These are phyloP conservation scores for Camponotus floridanus DNA, from an alignment of 1,140 invertebrate species.

Conservation along the genomic window DNA sequence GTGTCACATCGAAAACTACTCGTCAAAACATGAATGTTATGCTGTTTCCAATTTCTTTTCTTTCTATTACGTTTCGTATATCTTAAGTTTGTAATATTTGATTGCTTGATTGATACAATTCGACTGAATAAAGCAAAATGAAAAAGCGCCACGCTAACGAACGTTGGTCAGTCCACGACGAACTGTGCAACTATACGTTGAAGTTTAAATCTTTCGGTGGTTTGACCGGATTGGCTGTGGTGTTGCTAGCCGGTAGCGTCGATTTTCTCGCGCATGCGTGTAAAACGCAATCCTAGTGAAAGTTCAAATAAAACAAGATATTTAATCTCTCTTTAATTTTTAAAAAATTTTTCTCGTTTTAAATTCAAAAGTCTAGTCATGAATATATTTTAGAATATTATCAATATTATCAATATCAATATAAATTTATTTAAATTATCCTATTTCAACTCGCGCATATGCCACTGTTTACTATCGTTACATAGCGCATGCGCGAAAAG, in stretches of 20 bases:
- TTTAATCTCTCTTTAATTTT: no score
- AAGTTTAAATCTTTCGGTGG: conserved; percentile 37
- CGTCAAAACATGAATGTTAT: background rate
- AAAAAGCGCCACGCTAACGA: background rate
- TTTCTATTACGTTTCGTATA: background rate
- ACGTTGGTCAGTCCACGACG: background rate
- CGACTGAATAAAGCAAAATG: background rate
- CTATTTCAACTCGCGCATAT: no score
- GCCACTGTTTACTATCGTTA: no score
- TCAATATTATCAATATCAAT: no score
- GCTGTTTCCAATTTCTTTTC: background rate
- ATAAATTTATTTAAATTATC: no score
- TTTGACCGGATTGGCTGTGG: conserved; percentile 16
- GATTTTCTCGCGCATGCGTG: background rate
- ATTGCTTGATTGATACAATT: background rate
- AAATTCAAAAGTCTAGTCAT: no score
- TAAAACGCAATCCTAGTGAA: background rate
- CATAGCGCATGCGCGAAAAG: no score
- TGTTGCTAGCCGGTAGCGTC: conserved; percentile 4
- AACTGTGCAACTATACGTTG: background rate
- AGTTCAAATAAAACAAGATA: background rate
- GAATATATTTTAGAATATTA: no score
- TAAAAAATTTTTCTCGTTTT: no score
- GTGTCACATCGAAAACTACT: background rate
- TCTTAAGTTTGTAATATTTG: background rate